Evolutionary conservation across 2,888 invertebrate species (phyloP), one percentile per base, ranked within the genome.

Genomic region (Metallyticus violacea): DNA sequence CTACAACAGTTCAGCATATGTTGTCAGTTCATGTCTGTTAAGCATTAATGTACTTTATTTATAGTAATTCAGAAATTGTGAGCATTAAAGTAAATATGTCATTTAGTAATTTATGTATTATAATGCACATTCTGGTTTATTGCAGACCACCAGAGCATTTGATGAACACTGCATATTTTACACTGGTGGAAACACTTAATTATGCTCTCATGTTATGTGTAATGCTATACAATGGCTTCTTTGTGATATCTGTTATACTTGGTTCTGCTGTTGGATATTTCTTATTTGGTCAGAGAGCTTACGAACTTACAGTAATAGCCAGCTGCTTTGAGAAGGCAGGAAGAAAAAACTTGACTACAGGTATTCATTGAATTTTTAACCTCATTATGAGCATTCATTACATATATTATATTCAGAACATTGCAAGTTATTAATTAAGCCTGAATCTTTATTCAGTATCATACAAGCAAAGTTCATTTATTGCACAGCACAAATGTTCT

Each of bases 211-310:
- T 85, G 85, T 40, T 85, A 62, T 25, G 76, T 26, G 81, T 79
- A 15, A 85, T 85, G 85, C 76, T 81, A 3, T 85, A 81, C 28
- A 85, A 85, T 85, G 85, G 85, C 26, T 85, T 81, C 77, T 85
- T 85, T 80, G 81, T 81, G 26, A 25, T 85, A 77, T 79, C 85
- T 2, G n/a, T 79, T 26, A 26, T 77, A 26, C 25, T 85, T 25
- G 85, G 85, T 26, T 80, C 80, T 26, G 79, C 26, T 6, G 5
- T 85, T 81, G 85, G 85, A 28, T 85, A 81, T 27, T 85, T 85
- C 25, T 29, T 85, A 27, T 85, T 85, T 77, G 27, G 80, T 40
- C 85, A 62, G 22, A 62, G 40, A 15, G 40, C 40, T 7, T 62
- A 15, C 22, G 15, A 62, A 3, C 40, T 62, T 62, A 62, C 40